These are phyloP conservation scores for Anoplius nigerrimus DNA, from an alignment of 2,888 invertebrate species.

Conservation along the genomic window DNA sequence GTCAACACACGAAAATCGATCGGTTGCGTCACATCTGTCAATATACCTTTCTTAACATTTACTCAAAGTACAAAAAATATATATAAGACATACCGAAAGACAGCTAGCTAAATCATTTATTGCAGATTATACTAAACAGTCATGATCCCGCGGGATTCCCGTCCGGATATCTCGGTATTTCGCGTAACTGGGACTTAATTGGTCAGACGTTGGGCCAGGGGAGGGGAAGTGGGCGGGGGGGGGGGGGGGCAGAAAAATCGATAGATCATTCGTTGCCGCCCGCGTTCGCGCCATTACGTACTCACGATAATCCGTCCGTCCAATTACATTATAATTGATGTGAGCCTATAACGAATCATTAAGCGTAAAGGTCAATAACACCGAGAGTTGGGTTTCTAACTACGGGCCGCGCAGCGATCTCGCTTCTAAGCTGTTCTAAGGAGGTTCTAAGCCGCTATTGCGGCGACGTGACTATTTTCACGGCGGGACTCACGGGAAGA, in stretches of 20 bases:
- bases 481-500: no score
- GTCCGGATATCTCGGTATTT: background rate
- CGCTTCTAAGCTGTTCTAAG: no score
- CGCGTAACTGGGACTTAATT: constrained; percentile 13
- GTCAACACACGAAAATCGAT: no score
- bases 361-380: constrained; percentile 57
- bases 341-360: constrained; percentile 48
- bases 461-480: no score
- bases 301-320: constrained; percentile 46
- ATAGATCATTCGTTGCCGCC: constrained; percentile 6
- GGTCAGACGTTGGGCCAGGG: background rate
- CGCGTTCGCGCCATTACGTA: constrained; percentile 18
- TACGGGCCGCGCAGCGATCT: constrained; percentile 35
- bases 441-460: constrained; percentile 19
- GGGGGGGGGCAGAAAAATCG: no score
- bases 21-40: no score
- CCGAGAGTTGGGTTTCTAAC: constrained; percentile 35
- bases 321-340: constrained; percentile 48
- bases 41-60: no score
- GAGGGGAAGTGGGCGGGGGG: no score
- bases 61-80: no score
- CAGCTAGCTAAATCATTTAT: no score
- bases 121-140: no score
- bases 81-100: no score
- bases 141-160: background rate